These are phyloP conservation scores for Spermophilus dauricus DNA, from an alignment of 2,113 vertebrate genomes.

Conservation along the genomic window DNA sequence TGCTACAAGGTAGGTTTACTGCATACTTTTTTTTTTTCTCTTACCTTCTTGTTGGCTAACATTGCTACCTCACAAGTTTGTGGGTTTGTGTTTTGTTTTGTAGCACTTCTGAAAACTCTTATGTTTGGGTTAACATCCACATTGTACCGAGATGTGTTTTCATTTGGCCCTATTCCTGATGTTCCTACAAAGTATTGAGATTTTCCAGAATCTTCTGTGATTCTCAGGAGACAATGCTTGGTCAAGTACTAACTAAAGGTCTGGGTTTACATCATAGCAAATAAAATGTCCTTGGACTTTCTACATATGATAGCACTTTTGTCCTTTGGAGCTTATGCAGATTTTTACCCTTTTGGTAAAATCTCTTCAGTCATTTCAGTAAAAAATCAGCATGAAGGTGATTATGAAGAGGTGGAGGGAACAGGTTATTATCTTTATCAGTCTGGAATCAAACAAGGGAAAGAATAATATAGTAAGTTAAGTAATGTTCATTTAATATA, in stretches of 20 bases:
- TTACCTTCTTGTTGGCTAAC: background rate
- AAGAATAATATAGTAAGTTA: background rate
- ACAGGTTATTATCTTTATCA: background rate
- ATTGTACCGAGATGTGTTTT: background rate
- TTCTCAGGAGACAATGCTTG: background rate
- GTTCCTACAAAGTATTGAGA: background rate
- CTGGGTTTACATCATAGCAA: background rate
- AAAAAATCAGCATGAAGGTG: background rate
- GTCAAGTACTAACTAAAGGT: background rate
- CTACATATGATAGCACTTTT: background rate
- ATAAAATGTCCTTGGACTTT: background rate
- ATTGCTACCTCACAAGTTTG: background rate
- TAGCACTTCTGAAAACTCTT: background rate
- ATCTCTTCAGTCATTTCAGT: background rate
- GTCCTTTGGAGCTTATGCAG: background rate
- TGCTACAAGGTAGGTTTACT: background rate
- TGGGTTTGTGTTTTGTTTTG: background rate
- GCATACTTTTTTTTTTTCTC: background rate
- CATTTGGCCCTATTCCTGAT: background rate
- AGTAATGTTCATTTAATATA: background rate
- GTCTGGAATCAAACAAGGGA: background rate
- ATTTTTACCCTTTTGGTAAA: background rate
- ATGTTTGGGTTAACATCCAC: background rate
- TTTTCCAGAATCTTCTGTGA: background rate
- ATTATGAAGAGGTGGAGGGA: background rate